Evolutionary conservation across 64 coral and sea anemone genomes (phyloP).

Genomic region (Platygyra sinensis): DNA sequence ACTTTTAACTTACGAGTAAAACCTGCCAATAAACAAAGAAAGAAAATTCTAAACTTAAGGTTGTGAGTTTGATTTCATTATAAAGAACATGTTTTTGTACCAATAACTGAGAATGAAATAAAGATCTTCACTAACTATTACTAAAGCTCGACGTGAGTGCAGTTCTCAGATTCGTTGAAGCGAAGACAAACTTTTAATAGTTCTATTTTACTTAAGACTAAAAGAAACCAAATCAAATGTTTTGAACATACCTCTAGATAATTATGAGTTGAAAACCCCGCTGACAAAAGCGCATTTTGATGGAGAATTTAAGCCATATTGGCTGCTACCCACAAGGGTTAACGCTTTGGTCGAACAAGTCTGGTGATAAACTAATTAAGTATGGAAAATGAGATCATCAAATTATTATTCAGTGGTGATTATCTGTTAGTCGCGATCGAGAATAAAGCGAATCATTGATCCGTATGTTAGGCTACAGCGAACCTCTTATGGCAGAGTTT

Average conservation of each 20-base stretch:
- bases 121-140: background rate
- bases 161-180: background rate
- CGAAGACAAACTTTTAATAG: background rate
- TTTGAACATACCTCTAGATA: background rate
- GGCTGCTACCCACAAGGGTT: background rate
- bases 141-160: background rate
- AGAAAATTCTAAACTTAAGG: too few relatives aligned
- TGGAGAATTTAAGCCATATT: background rate
- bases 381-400: constrained; percentile 27
- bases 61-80: too few relatives aligned
- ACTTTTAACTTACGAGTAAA: too few relatives aligned
- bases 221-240: background rate
- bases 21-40: too few relatives aligned
- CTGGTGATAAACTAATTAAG: background rate
- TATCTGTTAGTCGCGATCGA: background rate
- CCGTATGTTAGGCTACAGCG: background rate
- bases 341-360: background rate
- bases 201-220: background rate
- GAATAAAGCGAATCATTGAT: background rate
- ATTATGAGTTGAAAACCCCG: background rate
- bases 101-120: background rate
- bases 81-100: background rate
- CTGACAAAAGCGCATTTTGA: background rate
- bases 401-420: constrained; percentile 3
- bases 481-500: background rate